Percentiles rank a stretch among this genome's conserved stretches.
Conservation (phyloP, 2,888 invertebrate species). For the Leptura quadrifasciata region DNA sequence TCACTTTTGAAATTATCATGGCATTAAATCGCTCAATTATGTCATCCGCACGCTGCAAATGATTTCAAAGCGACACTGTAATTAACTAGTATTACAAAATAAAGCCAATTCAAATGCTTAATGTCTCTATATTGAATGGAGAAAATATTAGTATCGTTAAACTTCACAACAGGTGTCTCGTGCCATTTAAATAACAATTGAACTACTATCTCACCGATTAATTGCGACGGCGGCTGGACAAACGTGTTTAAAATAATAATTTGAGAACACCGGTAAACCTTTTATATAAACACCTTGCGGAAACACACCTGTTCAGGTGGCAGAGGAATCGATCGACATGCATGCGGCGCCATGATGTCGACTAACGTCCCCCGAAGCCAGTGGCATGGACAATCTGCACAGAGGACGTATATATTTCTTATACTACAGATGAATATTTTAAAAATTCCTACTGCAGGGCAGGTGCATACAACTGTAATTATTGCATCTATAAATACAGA, state of each 20-base stretch:
- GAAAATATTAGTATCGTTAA: neutral
- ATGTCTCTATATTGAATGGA: too few species aligned
- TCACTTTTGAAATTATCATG: too few species aligned
- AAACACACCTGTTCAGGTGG: constrained; percentile 61
- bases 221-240: neutral
- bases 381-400: constrained; percentile 44
- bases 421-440: too few species aligned
- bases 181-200: neutral
- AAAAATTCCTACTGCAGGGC: too few species aligned
- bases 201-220: neutral
- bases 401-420: neutral
- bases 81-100: too few species aligned
- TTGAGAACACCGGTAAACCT: constrained; percentile 18
- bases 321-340: constrained; percentile 56
- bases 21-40: too few species aligned
- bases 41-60: too few species aligned
- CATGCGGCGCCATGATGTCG: constrained; percentile 63
- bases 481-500: too few species aligned
- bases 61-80: too few species aligned
- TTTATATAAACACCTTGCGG: constrained; percentile 54
- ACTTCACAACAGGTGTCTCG: neutral
- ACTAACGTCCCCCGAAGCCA: constrained; percentile 46
- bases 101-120: too few species aligned
- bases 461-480: too few species aligned
- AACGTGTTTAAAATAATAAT: constrained; percentile 14